A percentile compares a stretch with the other conserved stretches of the same genome.
These are phyloP conservation scores for Macrophya alboannulata DNA, from an alignment of 2,888 invertebrate species.

Conservation along the genomic window DNA sequence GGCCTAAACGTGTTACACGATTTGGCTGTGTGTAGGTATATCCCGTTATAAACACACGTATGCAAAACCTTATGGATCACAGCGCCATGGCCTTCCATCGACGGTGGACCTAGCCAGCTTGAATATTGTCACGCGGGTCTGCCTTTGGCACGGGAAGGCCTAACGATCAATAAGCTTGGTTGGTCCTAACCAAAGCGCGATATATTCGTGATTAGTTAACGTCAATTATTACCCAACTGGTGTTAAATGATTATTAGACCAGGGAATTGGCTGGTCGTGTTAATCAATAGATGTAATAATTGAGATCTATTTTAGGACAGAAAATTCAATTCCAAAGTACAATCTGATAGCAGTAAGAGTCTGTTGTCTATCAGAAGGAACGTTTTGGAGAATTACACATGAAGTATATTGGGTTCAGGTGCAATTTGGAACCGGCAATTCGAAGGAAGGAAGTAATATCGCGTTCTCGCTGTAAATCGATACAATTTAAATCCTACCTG, in stretches of 20 bases:
- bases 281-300: not conserved
- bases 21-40: not conserved
- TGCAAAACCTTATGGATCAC: not conserved
- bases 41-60: not conserved
- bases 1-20: not conserved
- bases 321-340: not conserved
- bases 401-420: too few relatives aligned
- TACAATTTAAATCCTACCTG: not conserved
- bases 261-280: not conserved
- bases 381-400: not conserved
- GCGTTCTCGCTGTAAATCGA: not conserved
- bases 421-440: too few relatives aligned
- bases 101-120: not conserved
- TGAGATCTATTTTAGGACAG: not conserved
- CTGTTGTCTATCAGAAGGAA: not conserved
- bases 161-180: conserved; percentile 34
- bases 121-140: conserved; percentile 12
- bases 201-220: conserved; percentile 33
- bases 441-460: not conserved
- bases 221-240: not conserved
- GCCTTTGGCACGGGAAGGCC: not conserved
- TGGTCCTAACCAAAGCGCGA: conserved; percentile 17
- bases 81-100: conserved; percentile 1
- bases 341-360: not conserved
- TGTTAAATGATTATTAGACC: not conserved